A percentile compares a stretch with the other conserved stretches of the same genome.
These are phyloP conservation scores for Coenonympha glycerion DNA, from an alignment of 2,888 invertebrate genomes.

Conservation along the genomic window DNA sequence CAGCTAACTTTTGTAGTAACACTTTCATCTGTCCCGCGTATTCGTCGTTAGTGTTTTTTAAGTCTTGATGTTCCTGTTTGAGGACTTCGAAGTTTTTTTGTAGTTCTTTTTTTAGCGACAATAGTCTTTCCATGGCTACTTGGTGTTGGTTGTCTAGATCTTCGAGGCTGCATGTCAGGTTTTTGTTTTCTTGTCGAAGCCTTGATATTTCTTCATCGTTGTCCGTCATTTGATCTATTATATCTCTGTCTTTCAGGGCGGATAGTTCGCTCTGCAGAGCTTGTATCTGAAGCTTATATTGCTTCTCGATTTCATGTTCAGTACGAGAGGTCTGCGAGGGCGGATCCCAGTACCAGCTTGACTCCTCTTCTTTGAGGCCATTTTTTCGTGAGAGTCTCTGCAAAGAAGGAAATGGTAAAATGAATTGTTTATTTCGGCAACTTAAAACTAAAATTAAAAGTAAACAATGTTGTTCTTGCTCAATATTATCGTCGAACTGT, in stretches of 20 bases:
- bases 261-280: conserved; percentile 59
- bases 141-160: conserved; percentile 85
- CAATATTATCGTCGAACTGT: too few relatives aligned
- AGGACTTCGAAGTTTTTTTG: conserved; percentile 70
- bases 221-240: conserved; percentile 40
- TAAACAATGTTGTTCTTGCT: too few relatives aligned
- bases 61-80: conserved; percentile 64
- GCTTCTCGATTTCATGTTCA: conserved; percentile 40
- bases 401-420: conserved; percentile 40
- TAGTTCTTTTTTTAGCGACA: conserved; percentile 71
- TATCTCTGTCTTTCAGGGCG: conserved; percentile 53
- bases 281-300: conserved; percentile 56
- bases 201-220: conserved; percentile 62
- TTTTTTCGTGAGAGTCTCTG: conserved; percentile 63
- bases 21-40: conserved; percentile 61
- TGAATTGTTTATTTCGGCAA: background rate
- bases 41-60: conserved; percentile 63
- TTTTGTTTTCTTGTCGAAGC: conserved; percentile 75
- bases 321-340: conserved; percentile 43
- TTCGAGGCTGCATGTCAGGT: conserved; percentile 77
- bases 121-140: conserved; percentile 78
- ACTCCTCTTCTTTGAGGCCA: conserved; percentile 66
- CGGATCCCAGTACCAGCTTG: conserved; percentile 75
- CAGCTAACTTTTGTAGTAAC: conserved; percentile 58
- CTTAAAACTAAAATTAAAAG: too few relatives aligned